Conservation (phyloP, 2,113 vertebrate genomes). For the Bolborhynchus lineola region DNA sequence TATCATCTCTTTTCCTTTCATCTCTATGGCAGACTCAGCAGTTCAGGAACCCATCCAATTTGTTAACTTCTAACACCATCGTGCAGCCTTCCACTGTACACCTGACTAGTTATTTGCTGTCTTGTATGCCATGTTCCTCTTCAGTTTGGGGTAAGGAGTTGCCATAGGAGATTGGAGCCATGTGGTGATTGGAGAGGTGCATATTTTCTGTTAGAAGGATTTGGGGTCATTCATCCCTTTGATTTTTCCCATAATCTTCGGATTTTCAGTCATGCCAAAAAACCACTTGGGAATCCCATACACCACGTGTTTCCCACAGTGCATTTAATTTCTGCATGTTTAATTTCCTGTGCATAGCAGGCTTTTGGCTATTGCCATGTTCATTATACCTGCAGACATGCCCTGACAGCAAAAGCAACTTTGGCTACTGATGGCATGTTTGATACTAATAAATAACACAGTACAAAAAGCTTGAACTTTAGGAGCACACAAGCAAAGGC, state of each 20-base stretch:
- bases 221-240: neutral
- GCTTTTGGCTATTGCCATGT: neutral
- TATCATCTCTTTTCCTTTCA: neutral
- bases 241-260: neutral
- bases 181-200: neutral
- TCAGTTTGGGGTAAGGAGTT: neutral
- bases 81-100: neutral
- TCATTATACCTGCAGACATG: neutral
- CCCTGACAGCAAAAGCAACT: neutral
- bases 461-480: neutral
- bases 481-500: neutral
- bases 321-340: neutral
- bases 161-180: neutral
- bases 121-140: neutral
- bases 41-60: neutral
- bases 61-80: neutral
- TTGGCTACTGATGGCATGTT: neutral
- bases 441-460: conserved; percentile 20
- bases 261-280: neutral
- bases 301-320: neutral
- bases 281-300: neutral
- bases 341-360: neutral
- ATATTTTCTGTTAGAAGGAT: neutral
- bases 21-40: neutral
- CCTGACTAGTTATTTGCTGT: neutral